phyloP scores from a whole-genome alignment of 1,140 invertebrate genomes.

The Drosophila pallidifrons region DNA sequence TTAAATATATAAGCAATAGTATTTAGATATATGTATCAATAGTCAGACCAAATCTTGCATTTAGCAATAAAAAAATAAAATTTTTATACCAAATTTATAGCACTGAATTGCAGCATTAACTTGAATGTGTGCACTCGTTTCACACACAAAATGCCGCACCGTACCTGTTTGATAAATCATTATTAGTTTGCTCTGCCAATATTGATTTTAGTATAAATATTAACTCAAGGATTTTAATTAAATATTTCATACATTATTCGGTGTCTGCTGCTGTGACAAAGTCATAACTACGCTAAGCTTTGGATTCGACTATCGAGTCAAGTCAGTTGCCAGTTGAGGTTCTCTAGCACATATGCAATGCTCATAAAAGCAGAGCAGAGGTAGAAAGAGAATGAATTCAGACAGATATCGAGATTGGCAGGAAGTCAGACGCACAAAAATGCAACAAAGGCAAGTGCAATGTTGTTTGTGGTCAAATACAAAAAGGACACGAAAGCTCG shows the following conservation, averaged over 20 bases:
- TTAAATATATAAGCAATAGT: too few relatives aligned
- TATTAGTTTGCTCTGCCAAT: slow-evolving; percentile 6
- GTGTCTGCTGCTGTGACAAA: neutral
- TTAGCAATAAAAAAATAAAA: too few relatives aligned
- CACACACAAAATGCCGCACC: neutral
- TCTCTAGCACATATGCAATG: neutral
- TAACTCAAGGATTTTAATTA: slow-evolving; percentile 25
- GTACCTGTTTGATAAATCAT: neutral
- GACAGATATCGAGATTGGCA: neutral
- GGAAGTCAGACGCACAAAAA: slow-evolving; percentile 53
- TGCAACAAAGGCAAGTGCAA: slow-evolving; percentile 76
- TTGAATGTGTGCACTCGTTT: neutral
- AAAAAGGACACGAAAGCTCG: slow-evolving; percentile 53
- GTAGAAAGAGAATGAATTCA: neutral
- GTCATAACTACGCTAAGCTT: slow-evolving; percentile 2
- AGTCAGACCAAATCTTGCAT: too few relatives aligned
- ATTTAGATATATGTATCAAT: too few relatives aligned
- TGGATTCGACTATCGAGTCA: neutral
- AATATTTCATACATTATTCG: slow-evolving; percentile 28
- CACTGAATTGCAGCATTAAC: neutral
- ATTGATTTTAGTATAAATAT: slow-evolving; percentile 16
- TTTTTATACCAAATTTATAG: neutral
- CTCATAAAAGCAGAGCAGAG: neutral
- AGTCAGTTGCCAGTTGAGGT: neutral
- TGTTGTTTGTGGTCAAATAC: slow-evolving; percentile 75